Conservation (phyloP, 2,888 invertebrate genomes). For the Fabriciana adippe region DNA sequence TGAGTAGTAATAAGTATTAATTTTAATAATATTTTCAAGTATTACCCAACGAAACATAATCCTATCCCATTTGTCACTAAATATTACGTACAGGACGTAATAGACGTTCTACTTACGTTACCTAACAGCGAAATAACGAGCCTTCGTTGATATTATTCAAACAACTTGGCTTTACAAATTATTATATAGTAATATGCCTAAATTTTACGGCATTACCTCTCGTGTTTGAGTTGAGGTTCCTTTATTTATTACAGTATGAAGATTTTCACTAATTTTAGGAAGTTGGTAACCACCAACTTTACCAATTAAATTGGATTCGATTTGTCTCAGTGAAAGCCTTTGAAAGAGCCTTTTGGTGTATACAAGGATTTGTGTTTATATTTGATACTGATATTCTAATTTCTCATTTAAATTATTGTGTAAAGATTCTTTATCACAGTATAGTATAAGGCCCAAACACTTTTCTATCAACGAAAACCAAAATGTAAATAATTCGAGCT, state of each 20-base stretch:
- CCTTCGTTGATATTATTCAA: not conserved
- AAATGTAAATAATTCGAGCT: too few species aligned
- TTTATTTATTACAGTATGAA: slow-evolving; percentile 48
- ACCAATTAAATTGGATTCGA: slow-evolving; percentile 67
- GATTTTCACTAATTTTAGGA: slow-evolving; percentile 52
- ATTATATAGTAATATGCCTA: slow-evolving; percentile 32
- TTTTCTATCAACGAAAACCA: too few species aligned
- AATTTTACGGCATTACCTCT: slow-evolving; percentile 41
- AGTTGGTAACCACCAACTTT: slow-evolving; percentile 56
- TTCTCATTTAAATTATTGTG: not conserved
- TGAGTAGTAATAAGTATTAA: too few species aligned
- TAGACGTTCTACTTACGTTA: not conserved
- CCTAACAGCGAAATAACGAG: not conserved
- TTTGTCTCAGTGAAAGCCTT: slow-evolving; percentile 57
- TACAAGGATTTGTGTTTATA: slow-evolving; percentile 12
- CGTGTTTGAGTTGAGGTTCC: slow-evolving; percentile 38
- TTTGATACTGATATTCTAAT: not conserved
- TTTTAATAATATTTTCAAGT: too few species aligned
- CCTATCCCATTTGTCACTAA: not conserved
- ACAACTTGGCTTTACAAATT: slow-evolving; percentile 20
- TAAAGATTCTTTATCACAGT: too few species aligned
- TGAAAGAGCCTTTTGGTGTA: slow-evolving; percentile 26
- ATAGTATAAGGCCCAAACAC: too few species aligned
- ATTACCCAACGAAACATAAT: too few species aligned
- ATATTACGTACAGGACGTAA: not conserved